phyloP scores from a whole-genome alignment of 2,113 vertebrate genomes.

The Ranitomeya imitator region DNA sequence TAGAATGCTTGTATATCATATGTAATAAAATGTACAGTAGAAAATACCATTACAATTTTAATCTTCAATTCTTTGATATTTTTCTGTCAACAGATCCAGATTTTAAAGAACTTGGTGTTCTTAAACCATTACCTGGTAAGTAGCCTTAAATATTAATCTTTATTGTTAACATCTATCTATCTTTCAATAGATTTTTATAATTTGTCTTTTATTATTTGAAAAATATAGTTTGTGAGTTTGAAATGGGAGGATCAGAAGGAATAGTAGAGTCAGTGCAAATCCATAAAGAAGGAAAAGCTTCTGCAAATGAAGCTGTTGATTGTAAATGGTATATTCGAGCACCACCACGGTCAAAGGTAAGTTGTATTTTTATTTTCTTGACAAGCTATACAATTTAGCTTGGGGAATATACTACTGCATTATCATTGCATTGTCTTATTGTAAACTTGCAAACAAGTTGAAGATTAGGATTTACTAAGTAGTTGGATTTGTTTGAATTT shows the following conservation, averaged over 20 bases:
- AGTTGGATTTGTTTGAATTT: too few species aligned
- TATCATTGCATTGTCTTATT: too few species aligned
- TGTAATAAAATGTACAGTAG: constrained; percentile 20
- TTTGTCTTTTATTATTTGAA: constrained; percentile 62
- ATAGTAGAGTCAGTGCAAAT: constrained; percentile 97
- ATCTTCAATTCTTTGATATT: constrained; percentile 60
- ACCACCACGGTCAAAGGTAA: constrained; percentile 95
- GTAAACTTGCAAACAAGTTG: too few species aligned
- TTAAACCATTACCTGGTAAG: constrained; percentile 97
- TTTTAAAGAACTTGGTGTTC: constrained; percentile 94
- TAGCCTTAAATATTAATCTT: constrained; percentile 62
- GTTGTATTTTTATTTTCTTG: constrained; percentile 61
- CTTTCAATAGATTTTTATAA: not conserved
- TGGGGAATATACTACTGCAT: too few species aligned
- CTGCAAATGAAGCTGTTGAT: constrained; percentile 89
- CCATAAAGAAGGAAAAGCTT: constrained; percentile 92
- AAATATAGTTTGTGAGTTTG: constrained; percentile 91
- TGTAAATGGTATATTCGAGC: constrained; percentile 99
- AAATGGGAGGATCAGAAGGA: constrained; percentile 96
- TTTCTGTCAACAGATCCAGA: constrained; percentile 92
- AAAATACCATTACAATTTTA: constrained; percentile 67
- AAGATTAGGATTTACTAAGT: too few species aligned
- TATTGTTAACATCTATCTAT: not conserved
- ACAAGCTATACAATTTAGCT: too few species aligned
- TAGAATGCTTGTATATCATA: not conserved